Conservation (phyloP, 2,113 vertebrate genomes). For the Catagonus wagneri region DNA sequence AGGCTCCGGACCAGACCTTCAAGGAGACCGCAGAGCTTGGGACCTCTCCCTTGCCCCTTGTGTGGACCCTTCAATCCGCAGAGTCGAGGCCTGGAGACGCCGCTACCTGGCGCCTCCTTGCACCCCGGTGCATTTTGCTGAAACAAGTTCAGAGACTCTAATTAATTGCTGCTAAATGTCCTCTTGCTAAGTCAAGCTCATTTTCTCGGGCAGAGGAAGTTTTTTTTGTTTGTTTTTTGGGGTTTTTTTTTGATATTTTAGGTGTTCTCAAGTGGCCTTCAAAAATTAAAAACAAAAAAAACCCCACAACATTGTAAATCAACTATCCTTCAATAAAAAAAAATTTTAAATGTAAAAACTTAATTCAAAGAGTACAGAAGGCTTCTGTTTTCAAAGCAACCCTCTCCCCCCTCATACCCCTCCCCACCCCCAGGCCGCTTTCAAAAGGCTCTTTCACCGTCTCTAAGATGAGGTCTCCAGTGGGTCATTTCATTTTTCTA, state of each 20-base stretch:
- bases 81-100: neutral
- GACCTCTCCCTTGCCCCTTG: too few relatives aligned
- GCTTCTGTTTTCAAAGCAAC: slow-evolving; percentile 16
- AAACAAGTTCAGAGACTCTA: neutral
- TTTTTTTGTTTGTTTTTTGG: neutral
- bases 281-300: neutral
- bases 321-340: too few relatives aligned
- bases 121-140: neutral
- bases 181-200: neutral
- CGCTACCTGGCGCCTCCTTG: neutral
- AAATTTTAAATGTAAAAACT: neutral
- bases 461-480: neutral
- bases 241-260: neutral
- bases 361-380: neutral
- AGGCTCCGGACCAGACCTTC: neutral
- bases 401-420: neutral
- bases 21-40: neutral
- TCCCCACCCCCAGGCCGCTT: neutral
- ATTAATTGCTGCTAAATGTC: slow-evolving; percentile 46
- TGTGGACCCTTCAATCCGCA: neutral
- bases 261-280: neutral
- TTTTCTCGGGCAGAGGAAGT: neutral
- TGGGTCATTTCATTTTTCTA: neutral
- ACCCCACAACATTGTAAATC: too few relatives aligned
- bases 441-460: neutral